Percentiles rank a stretch among this genome's conserved stretches.
Evolutionary conservation across 2,797 vertebrate species (phyloP).

Genomic region (Lithobates sylvaticus): DNA sequence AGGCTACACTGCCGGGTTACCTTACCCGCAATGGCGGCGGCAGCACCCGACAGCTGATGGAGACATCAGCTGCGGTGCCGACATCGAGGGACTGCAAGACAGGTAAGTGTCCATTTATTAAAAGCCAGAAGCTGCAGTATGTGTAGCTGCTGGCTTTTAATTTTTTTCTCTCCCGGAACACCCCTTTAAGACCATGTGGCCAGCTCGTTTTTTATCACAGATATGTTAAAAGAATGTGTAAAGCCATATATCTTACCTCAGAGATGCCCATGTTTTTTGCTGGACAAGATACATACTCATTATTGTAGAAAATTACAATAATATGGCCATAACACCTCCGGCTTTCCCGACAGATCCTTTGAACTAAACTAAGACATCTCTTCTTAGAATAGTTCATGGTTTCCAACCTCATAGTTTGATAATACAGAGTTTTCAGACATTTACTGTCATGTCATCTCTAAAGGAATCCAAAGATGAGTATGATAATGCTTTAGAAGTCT

Average conservation of each 20-base stretch:
- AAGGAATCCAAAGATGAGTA: slow-evolving; percentile 2
- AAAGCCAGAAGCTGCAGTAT: too few species aligned
- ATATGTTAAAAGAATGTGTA: not conserved
- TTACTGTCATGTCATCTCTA: slow-evolving; percentile 9
- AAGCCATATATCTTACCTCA: not conserved
- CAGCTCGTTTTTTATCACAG: not conserved
- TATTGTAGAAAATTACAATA: not conserved
- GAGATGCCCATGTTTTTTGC: not conserved
- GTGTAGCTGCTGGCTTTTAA: too few species aligned
- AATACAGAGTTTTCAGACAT: not conserved
- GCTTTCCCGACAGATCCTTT: not conserved
- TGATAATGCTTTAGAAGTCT: slow-evolving; percentile 5
- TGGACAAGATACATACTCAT: not conserved
- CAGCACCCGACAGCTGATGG: too few species aligned
- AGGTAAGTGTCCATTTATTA: too few species aligned
- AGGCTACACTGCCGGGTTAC: too few species aligned
- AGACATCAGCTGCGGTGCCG: too few species aligned
- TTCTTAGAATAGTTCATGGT: not conserved
- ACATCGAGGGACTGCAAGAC: too few species aligned
- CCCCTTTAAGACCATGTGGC: not conserved
- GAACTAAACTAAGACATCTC: not conserved
- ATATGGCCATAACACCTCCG: not conserved
- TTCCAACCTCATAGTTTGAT: not conserved
- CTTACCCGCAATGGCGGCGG: too few species aligned
- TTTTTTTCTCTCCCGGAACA: too few species aligned